Percentiles rank a stretch among this genome's conserved stretches.
Conservation (phyloP, 2,797 vertebrate species). For the Anableps anableps region DNA sequence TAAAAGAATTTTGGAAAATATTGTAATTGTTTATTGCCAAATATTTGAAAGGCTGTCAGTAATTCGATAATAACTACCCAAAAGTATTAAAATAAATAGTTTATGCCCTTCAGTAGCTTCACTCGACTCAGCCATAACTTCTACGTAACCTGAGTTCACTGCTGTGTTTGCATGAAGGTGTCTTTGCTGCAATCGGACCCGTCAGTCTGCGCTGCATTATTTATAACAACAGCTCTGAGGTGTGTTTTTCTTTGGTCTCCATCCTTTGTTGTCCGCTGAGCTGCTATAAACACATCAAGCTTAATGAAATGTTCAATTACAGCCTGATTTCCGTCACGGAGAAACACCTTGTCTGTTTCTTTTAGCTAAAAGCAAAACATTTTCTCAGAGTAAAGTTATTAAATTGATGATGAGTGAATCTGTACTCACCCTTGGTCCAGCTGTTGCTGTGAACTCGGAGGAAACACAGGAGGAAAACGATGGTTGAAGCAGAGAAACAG, state of each 20-base stretch:
- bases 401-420: not conserved
- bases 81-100: no score
- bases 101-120: no score
- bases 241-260: conserved; percentile 28
- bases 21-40: no score
- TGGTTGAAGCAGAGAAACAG: not conserved
- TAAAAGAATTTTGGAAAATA: no score
- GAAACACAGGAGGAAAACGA: conserved; percentile 28
- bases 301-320: not conserved
- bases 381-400: not conserved
- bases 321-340: not conserved
- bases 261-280: not conserved
- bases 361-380: conserved; percentile 1
- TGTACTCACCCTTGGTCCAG: conserved; percentile 49
- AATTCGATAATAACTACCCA: no score
- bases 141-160: not conserved
- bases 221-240: conserved; percentile 42
- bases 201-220: conserved; percentile 44
- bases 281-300: not conserved
- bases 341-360: conserved; percentile 10
- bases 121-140: no score
- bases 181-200: conserved; percentile 36
- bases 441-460: conserved; percentile 3
- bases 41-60: no score
- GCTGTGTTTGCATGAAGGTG: conserved; percentile 16